Percentiles rank a stretch among this genome's conserved stretches.
Conservation (phyloP, 2,888 invertebrate genomes). For the Tinea pellionella region DNA sequence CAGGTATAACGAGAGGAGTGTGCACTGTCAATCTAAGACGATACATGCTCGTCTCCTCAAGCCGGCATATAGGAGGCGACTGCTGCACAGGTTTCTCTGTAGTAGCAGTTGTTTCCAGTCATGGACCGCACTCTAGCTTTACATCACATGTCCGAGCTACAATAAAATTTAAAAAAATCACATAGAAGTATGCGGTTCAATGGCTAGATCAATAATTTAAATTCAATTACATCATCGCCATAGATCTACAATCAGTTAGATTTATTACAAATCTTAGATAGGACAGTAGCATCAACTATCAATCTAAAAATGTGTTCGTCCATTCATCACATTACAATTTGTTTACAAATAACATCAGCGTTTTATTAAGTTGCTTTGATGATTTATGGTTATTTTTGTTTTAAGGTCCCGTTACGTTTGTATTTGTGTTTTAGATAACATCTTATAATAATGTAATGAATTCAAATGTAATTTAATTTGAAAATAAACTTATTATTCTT, state of each 20-base stretch:
- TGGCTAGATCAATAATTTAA: too few relatives aligned
- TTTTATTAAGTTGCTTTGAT: background rate
- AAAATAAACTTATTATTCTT: background rate
- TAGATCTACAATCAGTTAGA: background rate
- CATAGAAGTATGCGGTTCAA: too few relatives aligned
- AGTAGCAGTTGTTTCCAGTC: too few relatives aligned
- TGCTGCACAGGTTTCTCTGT: too few relatives aligned
- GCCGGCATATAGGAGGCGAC: too few relatives aligned
- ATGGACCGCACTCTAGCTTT: too few relatives aligned
- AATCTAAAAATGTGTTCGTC: background rate
- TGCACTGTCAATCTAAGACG: too few relatives aligned
- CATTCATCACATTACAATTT: constrained; percentile 4
- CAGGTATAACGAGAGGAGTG: too few relatives aligned
- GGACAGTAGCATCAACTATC: background rate
- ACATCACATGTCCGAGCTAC: too few relatives aligned
- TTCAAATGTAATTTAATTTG: background rate
- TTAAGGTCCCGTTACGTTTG: background rate
- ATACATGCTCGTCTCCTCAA: too few relatives aligned
- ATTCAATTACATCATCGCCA: too few relatives aligned
- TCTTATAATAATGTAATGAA: background rate
- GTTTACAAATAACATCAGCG: background rate
- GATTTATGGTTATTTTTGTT: background rate
- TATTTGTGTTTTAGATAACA: background rate
- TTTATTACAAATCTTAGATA: background rate
- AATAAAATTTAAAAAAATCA: too few relatives aligned